A percentile compares a stretch with the other conserved stretches of the same genome.
Conservation (phyloP, 2,113 vertebrate species). For the Rhinolophus ferrumequinum region DNA sequence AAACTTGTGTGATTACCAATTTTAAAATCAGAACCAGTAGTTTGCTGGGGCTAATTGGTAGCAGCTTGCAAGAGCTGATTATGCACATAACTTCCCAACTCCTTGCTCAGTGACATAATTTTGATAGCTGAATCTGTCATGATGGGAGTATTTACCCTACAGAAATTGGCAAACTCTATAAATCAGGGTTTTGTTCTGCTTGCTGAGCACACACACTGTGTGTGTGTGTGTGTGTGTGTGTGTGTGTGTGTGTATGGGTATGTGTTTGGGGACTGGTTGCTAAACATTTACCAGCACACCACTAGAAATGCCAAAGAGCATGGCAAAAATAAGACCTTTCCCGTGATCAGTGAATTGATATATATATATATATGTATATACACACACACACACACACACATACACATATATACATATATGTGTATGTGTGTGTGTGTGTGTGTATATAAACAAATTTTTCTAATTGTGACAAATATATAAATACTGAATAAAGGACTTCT, state of each 20-base stretch:
- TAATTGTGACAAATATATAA: not conserved
- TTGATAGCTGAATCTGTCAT: slow-evolving; percentile 48
- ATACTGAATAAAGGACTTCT: not conserved
- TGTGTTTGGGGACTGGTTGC: not conserved
- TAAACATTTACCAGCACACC: not conserved
- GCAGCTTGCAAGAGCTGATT: not conserved
- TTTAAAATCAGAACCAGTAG: slow-evolving; percentile 44
- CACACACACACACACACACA: too few relatives aligned
- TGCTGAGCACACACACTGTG: not conserved
- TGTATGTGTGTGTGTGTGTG: too few relatives aligned
- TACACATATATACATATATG: too few relatives aligned
- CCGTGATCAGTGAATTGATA: not conserved
- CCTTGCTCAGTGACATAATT: not conserved
- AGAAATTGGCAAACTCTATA: slow-evolving; percentile 39
- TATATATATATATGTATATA: too few relatives aligned
- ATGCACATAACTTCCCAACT: not conserved
- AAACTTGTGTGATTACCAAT: not conserved
- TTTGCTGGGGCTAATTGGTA: not conserved
- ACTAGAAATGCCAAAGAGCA: not conserved
- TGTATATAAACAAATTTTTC: not conserved
- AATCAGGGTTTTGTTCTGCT: not conserved
- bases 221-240: too few relatives aligned
- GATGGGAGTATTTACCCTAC: not conserved
- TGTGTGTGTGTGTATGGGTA: not conserved
- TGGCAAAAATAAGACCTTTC: not conserved